A percentile compares a stretch with the other conserved stretches of the same genome.
These are phyloP conservation scores for Meganola albula DNA, from an alignment of 2,888 invertebrate genomes.

Conservation along the genomic window DNA sequence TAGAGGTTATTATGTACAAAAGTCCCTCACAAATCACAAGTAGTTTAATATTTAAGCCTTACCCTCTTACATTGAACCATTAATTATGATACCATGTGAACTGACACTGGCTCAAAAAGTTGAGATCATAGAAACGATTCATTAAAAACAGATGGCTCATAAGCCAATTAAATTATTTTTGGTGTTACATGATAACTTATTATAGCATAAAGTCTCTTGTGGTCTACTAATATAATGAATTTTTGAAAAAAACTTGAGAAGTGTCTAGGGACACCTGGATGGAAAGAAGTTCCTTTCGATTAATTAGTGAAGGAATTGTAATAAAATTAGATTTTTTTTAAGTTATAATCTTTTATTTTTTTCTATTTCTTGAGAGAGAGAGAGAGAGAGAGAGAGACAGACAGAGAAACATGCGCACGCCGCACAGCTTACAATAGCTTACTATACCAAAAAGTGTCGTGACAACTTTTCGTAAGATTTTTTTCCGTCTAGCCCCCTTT, in stretches of 20 bases:
- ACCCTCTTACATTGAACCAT: constrained; percentile 12
- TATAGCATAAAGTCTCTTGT: constrained; percentile 17
- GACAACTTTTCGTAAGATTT: too few species aligned
- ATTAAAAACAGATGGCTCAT: constrained; percentile 62
- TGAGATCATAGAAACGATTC: constrained; percentile 44
- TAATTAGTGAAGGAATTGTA: constrained; percentile 8
- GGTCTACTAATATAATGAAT: constrained; percentile 10
- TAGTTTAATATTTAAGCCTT: too few species aligned
- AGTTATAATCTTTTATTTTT: constrained; percentile 1
- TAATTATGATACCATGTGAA: constrained; percentile 27
- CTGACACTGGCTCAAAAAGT: constrained; percentile 17
- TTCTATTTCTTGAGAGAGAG: too few species aligned
- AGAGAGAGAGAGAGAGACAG: too few species aligned
- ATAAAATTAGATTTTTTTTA: constrained; percentile 2
- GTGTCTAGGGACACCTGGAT: constrained; percentile 7
- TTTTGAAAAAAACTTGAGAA: constrained; percentile 3
- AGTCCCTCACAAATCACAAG: too few species aligned
- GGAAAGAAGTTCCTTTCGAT: constrained; percentile 7
- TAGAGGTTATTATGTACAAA: too few species aligned
- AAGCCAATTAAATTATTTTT: constrained; percentile 35
- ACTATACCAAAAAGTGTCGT: neutral
- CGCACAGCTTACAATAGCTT: neutral
- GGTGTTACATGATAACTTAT: constrained; percentile 19
- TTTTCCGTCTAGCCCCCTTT: neutral
- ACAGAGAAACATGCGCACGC: neutral